Evolutionary conservation across 1,140 invertebrate species (phyloP).

Genomic region (Neelides sp.): DNA sequence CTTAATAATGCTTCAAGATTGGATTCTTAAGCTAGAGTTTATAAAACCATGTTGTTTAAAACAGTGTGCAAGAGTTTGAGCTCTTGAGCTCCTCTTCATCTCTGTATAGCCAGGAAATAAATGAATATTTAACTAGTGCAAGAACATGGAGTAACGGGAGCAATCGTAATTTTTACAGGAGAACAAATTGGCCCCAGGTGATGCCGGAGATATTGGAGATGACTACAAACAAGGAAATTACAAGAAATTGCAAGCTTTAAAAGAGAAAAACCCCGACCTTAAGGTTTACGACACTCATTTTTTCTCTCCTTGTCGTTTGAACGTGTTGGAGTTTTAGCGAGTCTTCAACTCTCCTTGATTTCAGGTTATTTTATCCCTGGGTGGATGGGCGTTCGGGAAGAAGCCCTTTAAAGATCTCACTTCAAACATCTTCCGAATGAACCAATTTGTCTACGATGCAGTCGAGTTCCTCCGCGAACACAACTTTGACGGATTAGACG

Average conservation of each 20-base stretch:
- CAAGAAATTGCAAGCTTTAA: slow-evolving; percentile 62
- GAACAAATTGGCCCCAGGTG: slow-evolving; percentile 57
- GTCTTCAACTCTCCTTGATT: background rate
- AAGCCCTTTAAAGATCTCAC: slow-evolving; percentile 71
- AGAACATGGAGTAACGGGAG: background rate
- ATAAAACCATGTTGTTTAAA: no score
- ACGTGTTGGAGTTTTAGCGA: background rate
- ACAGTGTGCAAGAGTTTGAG: no score
- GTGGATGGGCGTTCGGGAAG: slow-evolving; percentile 58
- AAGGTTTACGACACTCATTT: slow-evolving; percentile 43
- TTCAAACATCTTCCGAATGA: slow-evolving; percentile 79
- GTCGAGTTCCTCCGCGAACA: slow-evolving; percentile 82
- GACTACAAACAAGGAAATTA: slow-evolving; percentile 53
- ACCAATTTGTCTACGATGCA: slow-evolving; percentile 85
- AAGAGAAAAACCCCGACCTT: slow-evolving; percentile 77
- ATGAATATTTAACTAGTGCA: no score
- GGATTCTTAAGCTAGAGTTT: no score
- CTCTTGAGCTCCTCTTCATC: no score
- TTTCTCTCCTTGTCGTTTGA: background rate
- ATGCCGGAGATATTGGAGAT: slow-evolving; percentile 51
- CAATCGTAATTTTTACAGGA: slow-evolving; percentile 38
- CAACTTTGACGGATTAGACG: slow-evolving; percentile 87
- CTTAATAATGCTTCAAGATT: no score
- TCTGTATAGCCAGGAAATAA: no score
- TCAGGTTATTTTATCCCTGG: slow-evolving; percentile 76